Base-by-base conservation (phyloP, 2,888 invertebrate genomes). In the Drosophila ustulata region DNA sequence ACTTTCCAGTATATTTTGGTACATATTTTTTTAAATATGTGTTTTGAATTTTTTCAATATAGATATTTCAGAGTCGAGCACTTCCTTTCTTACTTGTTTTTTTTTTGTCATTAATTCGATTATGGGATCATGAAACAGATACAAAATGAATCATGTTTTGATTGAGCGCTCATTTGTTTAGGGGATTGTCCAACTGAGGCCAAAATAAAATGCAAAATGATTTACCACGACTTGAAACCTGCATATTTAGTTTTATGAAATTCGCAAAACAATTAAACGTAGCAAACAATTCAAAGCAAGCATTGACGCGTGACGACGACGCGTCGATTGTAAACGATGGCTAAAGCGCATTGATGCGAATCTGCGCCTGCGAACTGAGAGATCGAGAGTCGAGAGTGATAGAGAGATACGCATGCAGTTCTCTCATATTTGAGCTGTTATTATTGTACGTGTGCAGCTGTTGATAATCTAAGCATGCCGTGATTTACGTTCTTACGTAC, bases 251-350 rank as follows among this genome's bases (percentile, higher is more conserved):
- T n/a, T 46, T 46, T 13, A 78, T 59, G 57, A 53, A 78, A 61
- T 78, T 77, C 45, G 59, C 26, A 28, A 28, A 76, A 58, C 67
- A 78, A 83, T 64, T 71, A 45, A 64, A 25, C 25, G 28, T 28
- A 28, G 1, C 34, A 45, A 46, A 39, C 56, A 57, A 65, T 13
- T 47, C 41, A 39, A 57, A 37, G 23, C 13, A 50, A 25, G 68
- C 78, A 80, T 70, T 86, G 78, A 71, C 47, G 78, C 65, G 76
- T 68, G 55, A 76, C 65, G n/a, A 34, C 34, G 11, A 34, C 11
- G 34, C 34, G 46, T 34, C 9, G 30, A 55, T 71, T 53, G 34
- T 53, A 58, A 49, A 50, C 34, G 45, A 25, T 50, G 34, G 26
- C n/a, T 26, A 32, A 61, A 66, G 62, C 62, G 65, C 71, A 82